These are phyloP conservation scores for Lycaon pictus DNA, from an alignment of 2,113 vertebrate species.

Conservation along the genomic window DNA sequence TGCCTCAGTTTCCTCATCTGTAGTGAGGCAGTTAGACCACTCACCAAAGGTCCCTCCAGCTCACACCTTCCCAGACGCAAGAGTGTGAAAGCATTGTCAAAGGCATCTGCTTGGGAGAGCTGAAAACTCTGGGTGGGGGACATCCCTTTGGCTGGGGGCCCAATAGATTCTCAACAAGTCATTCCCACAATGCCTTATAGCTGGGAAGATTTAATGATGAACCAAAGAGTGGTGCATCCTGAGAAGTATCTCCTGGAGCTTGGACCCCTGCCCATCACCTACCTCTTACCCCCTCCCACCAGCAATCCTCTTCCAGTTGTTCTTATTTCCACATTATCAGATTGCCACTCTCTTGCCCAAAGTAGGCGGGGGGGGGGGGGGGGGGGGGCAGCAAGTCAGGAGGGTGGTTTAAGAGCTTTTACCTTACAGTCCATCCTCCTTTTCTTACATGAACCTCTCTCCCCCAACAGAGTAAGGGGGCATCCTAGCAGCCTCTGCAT, in stretches of 20 bases:
- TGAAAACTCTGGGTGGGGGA: background rate
- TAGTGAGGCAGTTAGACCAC: background rate
- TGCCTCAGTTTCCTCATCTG: background rate
- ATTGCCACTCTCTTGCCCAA: background rate
- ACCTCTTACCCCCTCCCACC: background rate
- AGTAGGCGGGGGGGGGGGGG: too few species aligned
- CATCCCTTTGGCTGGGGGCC: background rate
- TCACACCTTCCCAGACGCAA: background rate
- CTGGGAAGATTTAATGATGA: background rate
- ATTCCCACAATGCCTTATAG: background rate
- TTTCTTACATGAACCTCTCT: too few species aligned
- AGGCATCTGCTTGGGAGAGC: background rate
- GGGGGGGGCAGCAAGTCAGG: background rate
- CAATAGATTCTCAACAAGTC: background rate
- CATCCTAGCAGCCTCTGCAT: background rate
- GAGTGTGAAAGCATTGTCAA: background rate
- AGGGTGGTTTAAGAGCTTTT: background rate
- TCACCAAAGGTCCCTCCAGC: background rate
- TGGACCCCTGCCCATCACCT: background rate
- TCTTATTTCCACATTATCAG: background rate
- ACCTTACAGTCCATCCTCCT: background rate
- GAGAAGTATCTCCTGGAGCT: background rate
- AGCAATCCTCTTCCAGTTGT: background rate
- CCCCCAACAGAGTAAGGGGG: background rate
- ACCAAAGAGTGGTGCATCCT: background rate